Conservation (phyloP, 2,797 vertebrate species). For the Peromyscus eremicus region DNA sequence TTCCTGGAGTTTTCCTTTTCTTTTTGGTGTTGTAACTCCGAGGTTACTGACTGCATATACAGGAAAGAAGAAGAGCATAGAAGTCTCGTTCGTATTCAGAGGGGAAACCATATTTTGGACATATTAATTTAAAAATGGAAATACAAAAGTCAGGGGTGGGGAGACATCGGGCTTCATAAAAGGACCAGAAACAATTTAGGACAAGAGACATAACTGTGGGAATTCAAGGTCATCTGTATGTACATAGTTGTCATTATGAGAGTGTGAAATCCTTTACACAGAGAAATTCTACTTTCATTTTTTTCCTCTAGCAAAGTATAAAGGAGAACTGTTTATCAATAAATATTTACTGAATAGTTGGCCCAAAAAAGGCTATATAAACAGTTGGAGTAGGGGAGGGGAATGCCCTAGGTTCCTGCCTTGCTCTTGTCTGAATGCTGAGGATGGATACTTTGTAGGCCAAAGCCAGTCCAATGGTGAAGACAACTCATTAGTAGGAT, state of each 20-base stretch:
- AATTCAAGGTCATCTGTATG: neutral
- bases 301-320: neutral
- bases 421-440: neutral
- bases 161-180: neutral
- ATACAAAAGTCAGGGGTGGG: neutral
- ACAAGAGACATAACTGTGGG: neutral
- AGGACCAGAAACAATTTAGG: neutral
- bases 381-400: neutral
- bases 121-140: constrained; percentile 19
- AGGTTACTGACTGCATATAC: neutral
- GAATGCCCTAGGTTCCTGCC: neutral
- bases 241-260: neutral
- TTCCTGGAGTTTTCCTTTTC: neutral
- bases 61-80: neutral
- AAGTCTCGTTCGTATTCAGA: neutral
- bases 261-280: neutral
- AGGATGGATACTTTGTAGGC: neutral
- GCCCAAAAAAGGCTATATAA: neutral
- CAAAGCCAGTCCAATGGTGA: neutral
- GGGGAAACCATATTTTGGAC: neutral
- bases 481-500: neutral
- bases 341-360: neutral
- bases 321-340: constrained; percentile 8
- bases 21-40: neutral
- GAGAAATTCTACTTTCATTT: constrained; percentile 5